Percentiles rank a stretch among this genome's conserved stretches.
phyloP scores from a whole-genome alignment of 2,113 vertebrate species.

The Limnothrissa miodon region DNA sequence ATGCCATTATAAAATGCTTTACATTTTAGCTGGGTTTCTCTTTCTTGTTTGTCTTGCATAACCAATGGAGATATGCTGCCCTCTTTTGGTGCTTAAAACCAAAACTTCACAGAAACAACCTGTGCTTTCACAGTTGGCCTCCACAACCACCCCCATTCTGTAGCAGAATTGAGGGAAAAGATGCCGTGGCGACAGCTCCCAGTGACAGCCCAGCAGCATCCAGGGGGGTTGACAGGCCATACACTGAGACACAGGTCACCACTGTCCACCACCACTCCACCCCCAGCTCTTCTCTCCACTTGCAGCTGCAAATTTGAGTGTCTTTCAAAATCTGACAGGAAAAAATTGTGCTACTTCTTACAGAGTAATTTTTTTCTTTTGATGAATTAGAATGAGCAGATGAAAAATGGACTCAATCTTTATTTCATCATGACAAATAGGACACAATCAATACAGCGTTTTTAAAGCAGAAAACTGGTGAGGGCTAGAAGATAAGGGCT shows the following conservation, averaged over 20 bases:
- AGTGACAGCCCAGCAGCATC: not conserved
- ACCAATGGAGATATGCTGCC: slow-evolving; percentile 15
- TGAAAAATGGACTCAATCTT: not conserved
- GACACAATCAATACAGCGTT: slow-evolving; percentile 4
- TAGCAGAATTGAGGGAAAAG: not conserved
- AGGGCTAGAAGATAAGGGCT: not conserved
- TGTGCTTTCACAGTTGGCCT: not conserved
- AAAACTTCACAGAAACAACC: not conserved
- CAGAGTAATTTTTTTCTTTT: not conserved
- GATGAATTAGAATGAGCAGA: not conserved
- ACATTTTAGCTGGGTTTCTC: not conserved
- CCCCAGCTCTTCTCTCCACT: not conserved
- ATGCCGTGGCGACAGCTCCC: not conserved
- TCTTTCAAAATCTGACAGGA: not conserved
- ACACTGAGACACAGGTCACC: not conserved
- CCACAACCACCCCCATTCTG: not conserved
- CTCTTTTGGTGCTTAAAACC: not conserved
- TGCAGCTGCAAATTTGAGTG: not conserved
- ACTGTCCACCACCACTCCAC: not conserved
- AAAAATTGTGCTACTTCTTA: not conserved
- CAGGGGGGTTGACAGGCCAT: not conserved
- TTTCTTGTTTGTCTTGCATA: not conserved
- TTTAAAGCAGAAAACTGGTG: not conserved
- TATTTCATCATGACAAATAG: not conserved
- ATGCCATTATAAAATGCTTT: not conserved